Percentiles rank a stretch among this genome's conserved stretches.
Conservation (phyloP, 2,888 invertebrate species). For the Epirrhoe alternata region DNA sequence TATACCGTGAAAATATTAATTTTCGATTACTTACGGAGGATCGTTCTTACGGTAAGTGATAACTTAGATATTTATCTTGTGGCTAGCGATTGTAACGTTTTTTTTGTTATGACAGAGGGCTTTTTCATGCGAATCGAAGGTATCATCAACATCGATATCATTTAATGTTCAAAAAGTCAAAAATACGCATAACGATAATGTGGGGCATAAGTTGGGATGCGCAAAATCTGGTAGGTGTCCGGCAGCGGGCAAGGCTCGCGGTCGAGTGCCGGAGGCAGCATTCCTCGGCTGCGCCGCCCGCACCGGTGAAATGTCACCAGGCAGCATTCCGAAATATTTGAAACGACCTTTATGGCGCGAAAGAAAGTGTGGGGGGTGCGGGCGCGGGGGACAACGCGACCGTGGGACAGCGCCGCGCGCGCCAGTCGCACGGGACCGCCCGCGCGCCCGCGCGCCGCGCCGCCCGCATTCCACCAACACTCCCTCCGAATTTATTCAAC, state of each 20-base stretch:
- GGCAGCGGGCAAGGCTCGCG: slow-evolving; percentile 56
- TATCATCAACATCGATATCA: not conserved
- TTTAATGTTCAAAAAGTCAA: not conserved
- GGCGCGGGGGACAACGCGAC: slow-evolving; percentile 84
- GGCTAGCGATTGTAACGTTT: not conserved
- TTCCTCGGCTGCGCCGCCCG: slow-evolving; percentile 70
- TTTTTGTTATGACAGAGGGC: not conserved
- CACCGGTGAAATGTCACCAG: slow-evolving; percentile 83
- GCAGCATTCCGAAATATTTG: slow-evolving; percentile 85
- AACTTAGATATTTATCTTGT: slow-evolving; percentile 6
- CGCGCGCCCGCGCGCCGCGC: slow-evolving; percentile 65
- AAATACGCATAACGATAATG: slow-evolving; percentile 1
- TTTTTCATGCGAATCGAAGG: not conserved
- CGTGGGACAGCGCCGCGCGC: slow-evolving; percentile 88
- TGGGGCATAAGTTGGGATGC: slow-evolving; percentile 40
- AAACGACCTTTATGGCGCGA: slow-evolving; percentile 86
- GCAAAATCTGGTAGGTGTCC: slow-evolving; percentile 49
- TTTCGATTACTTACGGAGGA: slow-evolving; percentile 26
- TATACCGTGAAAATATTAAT: slow-evolving; percentile 35
- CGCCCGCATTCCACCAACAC: slow-evolving; percentile 79
- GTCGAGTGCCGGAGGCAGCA: slow-evolving; percentile 71
- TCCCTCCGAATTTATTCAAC: slow-evolving; percentile 84
- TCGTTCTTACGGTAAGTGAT: slow-evolving; percentile 23
- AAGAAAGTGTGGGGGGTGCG: slow-evolving; percentile 79
- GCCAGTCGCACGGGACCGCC: slow-evolving; percentile 82